Evolutionary conservation across 2,797 vertebrate species (phyloP).

Genomic region (Holocentrus rufus): DNA sequence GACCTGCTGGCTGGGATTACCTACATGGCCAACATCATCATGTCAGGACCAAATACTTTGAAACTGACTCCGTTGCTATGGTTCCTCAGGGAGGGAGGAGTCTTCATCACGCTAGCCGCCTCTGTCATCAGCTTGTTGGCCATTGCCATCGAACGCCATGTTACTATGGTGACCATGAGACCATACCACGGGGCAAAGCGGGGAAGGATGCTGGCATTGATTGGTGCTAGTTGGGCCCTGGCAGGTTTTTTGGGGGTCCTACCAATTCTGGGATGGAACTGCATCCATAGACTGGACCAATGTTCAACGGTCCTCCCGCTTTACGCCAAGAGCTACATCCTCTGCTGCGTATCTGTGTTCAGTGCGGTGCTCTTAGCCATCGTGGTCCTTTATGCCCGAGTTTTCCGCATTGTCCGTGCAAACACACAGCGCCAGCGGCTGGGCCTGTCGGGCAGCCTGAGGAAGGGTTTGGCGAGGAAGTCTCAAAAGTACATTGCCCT

Average conservation of each 20-base stretch:
- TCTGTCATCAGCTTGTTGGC: slow-evolving; percentile 90
- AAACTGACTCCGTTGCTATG: slow-evolving; percentile 87
- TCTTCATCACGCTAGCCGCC: slow-evolving; percentile 89
- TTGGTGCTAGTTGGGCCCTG: slow-evolving; percentile 85
- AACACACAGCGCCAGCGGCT: slow-evolving; percentile 80
- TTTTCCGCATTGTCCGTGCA: slow-evolving; percentile 88
- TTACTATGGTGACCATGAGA: slow-evolving; percentile 90
- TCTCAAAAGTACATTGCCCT: slow-evolving; percentile 87
- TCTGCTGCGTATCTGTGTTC: slow-evolving; percentile 87
- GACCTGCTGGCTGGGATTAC: slow-evolving; percentile 90
- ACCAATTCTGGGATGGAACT: slow-evolving; percentile 92
- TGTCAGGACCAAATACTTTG: slow-evolving; percentile 87
- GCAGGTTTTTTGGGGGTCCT: slow-evolving; percentile 85
- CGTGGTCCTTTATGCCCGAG: slow-evolving; percentile 85
- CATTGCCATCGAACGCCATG: slow-evolving; percentile 89
- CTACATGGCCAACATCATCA: slow-evolving; percentile 89
- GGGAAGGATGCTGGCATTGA: slow-evolving; percentile 85
- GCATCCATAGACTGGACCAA: slow-evolving; percentile 79
- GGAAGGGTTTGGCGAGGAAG: slow-evolving; percentile 77
- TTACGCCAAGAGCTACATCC: slow-evolving; percentile 89
- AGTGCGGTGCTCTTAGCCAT: slow-evolving; percentile 84
- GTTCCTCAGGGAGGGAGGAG: slow-evolving; percentile 90
- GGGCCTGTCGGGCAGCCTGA: slow-evolving; percentile 71
- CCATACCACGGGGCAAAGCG: slow-evolving; percentile 84
- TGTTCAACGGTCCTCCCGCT: slow-evolving; percentile 91